These are phyloP conservation scores for Elephantulus edwardii DNA, from an alignment of 2,113 vertebrate genomes.

Conservation along the genomic window DNA sequence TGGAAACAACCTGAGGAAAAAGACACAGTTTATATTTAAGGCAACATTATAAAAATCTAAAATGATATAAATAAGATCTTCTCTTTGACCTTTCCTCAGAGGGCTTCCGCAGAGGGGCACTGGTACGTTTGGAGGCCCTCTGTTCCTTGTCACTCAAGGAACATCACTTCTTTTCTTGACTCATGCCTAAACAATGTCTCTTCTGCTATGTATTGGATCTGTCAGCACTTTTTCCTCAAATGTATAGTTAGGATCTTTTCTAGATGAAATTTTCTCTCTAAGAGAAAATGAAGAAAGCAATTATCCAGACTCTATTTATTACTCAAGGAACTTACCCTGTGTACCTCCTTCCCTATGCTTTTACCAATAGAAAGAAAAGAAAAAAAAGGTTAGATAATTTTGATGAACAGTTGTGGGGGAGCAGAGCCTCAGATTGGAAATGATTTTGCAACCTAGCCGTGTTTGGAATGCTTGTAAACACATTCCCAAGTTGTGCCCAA, in stretches of 20 bases:
- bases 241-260: neutral
- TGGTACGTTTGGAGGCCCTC: neutral
- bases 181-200: neutral
- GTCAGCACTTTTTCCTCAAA: neutral
- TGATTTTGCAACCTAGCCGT: constrained; percentile 6
- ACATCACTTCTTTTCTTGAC: neutral
- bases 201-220: neutral
- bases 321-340: fast-evolving
- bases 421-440: neutral
- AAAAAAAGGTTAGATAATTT: neutral
- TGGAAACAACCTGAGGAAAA: neutral
- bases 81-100: neutral
- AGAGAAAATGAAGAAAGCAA: neutral
- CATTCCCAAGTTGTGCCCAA: neutral
- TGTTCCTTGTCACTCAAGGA: neutral
- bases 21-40: neutral
- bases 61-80: neutral
- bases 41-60: neutral
- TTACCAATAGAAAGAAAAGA: neutral
- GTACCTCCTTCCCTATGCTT: neutral
- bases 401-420: neutral
- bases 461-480: too few relatives aligned
- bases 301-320: neutral
- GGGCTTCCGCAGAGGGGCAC: too few relatives aligned
- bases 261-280: neutral